phyloP scores from a whole-genome alignment of 2,888 invertebrate genomes.

The Encarsia formosa region DNA sequence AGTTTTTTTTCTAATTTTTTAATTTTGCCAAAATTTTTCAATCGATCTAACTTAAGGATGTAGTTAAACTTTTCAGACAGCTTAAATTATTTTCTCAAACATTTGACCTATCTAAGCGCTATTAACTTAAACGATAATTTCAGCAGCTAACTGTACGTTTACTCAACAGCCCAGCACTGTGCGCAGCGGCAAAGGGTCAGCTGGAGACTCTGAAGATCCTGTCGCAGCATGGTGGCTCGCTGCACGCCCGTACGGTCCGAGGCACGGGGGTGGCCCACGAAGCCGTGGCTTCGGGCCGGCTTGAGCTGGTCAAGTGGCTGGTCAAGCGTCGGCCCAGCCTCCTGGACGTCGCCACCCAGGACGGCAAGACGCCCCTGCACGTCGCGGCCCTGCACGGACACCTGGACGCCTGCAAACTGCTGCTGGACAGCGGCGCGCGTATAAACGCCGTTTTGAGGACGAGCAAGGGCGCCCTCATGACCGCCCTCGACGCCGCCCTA shows the following conservation, averaged over 20 bases:
- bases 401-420: conserved; percentile 83
- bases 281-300: conserved; percentile 86
- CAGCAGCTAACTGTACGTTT: too few species aligned
- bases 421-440: conserved; percentile 79
- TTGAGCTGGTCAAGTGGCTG: conserved; percentile 85
- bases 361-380: conserved; percentile 89
- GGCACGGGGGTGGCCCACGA: conserved; percentile 96
- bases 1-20: too few species aligned
- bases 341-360: conserved; percentile 84
- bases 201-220: conserved; percentile 79
- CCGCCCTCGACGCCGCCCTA: conserved; percentile 87
- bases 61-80: too few species aligned
- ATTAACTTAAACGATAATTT: too few species aligned
- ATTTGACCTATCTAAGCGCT: too few species aligned
- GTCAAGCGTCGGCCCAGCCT: conserved; percentile 77
- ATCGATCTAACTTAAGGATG: too few species aligned
- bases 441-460: conserved; percentile 81
- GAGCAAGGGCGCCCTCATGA: conserved; percentile 78
- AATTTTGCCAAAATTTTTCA: too few species aligned
- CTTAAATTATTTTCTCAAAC: too few species aligned
- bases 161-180: conserved; percentile 72
- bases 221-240: conserved; percentile 72
- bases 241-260: conserved; percentile 88
- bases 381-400: conserved; percentile 92
- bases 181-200: conserved; percentile 94